Evolutionary conservation across 2,113 vertebrate species (phyloP).

Genomic region (Protobothrops mucrosquamatus): DNA sequence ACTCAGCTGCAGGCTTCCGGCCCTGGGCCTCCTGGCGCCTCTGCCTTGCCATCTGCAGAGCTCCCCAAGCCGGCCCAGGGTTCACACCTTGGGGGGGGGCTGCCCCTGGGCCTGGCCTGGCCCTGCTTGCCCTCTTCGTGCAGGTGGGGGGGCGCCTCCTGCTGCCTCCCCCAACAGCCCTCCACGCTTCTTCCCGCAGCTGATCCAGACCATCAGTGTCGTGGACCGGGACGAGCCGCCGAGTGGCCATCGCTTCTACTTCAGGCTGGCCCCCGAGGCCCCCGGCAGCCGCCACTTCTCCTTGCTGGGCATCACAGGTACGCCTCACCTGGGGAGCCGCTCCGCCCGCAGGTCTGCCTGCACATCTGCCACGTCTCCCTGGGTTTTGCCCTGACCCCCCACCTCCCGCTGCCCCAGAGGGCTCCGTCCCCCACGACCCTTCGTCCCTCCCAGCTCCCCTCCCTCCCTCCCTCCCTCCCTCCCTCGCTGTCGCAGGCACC

Average conservation of each 20-base stretch:
- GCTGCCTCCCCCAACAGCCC: neutral
- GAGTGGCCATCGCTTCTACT: conserved; percentile 89
- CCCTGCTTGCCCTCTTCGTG: neutral
- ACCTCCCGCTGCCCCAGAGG: neutral
- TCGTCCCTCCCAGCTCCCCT: conserved; percentile 37
- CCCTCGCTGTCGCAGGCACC: conserved; percentile 39
- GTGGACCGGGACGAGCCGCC: conserved; percentile 95
- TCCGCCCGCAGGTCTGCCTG: neutral
- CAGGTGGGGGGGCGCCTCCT: rapidly evolving
- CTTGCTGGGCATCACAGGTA: conserved; percentile 91
- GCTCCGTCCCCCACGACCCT: neutral
- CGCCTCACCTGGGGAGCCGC: conserved; percentile 39
- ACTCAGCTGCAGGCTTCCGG: neutral
- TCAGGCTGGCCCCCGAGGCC: conserved; percentile 85
- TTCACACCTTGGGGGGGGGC: neutral
- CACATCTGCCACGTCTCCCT: neutral
- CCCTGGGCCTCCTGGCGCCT: neutral
- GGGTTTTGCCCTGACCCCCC: too few relatives aligned
- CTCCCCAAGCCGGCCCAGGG: too few relatives aligned
- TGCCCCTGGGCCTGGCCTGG: too few relatives aligned
- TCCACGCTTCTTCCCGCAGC: conserved; percentile 65
- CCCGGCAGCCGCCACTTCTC: conserved; percentile 88
- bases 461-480: neutral
- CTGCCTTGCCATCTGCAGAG: neutral
- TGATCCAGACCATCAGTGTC: conserved; percentile 97